Conservation (phyloP, 2,113 vertebrate species). For the Tetraodon nigroviridis region DNA sequence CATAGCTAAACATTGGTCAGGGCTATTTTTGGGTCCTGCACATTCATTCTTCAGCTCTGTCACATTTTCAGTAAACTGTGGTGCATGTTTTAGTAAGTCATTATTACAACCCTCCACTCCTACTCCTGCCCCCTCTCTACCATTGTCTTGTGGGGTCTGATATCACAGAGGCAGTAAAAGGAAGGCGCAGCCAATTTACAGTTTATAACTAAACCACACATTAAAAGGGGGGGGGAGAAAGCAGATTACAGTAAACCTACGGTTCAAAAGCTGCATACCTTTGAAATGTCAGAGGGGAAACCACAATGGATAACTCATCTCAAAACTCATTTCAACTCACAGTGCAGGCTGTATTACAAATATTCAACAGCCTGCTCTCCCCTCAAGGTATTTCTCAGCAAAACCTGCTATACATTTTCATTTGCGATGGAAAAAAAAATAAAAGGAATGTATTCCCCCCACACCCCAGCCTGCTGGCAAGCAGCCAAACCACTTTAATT, state of each 20-base stretch:
- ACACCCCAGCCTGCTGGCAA: constrained; percentile 39
- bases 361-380: constrained; percentile 67
- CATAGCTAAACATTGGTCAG: no score
- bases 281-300: constrained; percentile 75
- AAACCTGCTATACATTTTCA: constrained; percentile 68
- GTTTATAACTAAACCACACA: constrained; percentile 74
- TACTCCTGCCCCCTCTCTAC: constrained; percentile 8
- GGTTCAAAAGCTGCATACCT: constrained; percentile 69
- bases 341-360: constrained; percentile 67
- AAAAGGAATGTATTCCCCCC: constrained; percentile 37
- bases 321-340: constrained; percentile 73
- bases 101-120: constrained; percentile 34
- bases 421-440: constrained; percentile 45
- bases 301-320: constrained; percentile 69
- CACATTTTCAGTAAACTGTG: no score
- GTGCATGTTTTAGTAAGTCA: background rate
- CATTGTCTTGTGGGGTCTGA: constrained; percentile 50
- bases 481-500: constrained; percentile 69
- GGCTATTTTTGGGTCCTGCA: no score
- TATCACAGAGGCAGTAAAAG: constrained; percentile 48
- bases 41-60: no score
- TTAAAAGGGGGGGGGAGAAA: constrained; percentile 63
- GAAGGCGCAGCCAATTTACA: constrained; percentile 63
- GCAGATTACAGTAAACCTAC: constrained; percentile 73
- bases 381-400: constrained; percentile 67